Conservation (phyloP, 2,888 invertebrate genomes). For the Oxyteleia sp. region DNA sequence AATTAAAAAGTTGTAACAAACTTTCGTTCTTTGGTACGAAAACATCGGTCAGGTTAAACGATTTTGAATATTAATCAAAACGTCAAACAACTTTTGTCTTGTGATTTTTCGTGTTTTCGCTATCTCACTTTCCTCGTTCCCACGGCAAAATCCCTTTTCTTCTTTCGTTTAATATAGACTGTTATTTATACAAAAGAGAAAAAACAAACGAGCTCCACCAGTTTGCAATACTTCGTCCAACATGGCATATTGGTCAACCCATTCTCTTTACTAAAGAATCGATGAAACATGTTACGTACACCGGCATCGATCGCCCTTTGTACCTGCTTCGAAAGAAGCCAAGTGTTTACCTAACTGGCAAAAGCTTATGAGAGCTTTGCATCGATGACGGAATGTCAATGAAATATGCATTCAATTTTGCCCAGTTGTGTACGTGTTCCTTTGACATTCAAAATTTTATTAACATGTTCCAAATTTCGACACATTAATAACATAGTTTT, state of each 20-base stretch:
- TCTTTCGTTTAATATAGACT: slow-evolving; percentile 26
- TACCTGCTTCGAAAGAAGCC: slow-evolving; percentile 51
- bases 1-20: too few species aligned
- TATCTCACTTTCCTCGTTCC: neutral
- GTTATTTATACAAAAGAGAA: slow-evolving; percentile 38
- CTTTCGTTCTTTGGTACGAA: too few species aligned
- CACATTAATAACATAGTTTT: slow-evolving; percentile 1
- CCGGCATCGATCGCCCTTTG: slow-evolving; percentile 56
- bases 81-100: slow-evolving; percentile 24
- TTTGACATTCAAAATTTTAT: slow-evolving; percentile 22
- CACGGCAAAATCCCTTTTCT: slow-evolving; percentile 13
- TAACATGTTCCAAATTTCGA: neutral
- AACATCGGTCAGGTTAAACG: too few species aligned
- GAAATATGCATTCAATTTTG: slow-evolving; percentile 41
- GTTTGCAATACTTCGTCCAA: slow-evolving; percentile 17
- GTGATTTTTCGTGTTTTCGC: slow-evolving; percentile 17
- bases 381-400: slow-evolving; percentile 30
- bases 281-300: slow-evolving; percentile 42
- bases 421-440: neutral
- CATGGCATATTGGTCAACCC: slow-evolving; percentile 50
- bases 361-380: slow-evolving; percentile 55
- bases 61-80: too few species aligned
- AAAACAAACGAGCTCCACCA: slow-evolving; percentile 16
- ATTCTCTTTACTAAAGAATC: slow-evolving; percentile 42
- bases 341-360: slow-evolving; percentile 55